Conservation (phyloP, 2,797 vertebrate genomes). For the Balearica regulorum region DNA sequence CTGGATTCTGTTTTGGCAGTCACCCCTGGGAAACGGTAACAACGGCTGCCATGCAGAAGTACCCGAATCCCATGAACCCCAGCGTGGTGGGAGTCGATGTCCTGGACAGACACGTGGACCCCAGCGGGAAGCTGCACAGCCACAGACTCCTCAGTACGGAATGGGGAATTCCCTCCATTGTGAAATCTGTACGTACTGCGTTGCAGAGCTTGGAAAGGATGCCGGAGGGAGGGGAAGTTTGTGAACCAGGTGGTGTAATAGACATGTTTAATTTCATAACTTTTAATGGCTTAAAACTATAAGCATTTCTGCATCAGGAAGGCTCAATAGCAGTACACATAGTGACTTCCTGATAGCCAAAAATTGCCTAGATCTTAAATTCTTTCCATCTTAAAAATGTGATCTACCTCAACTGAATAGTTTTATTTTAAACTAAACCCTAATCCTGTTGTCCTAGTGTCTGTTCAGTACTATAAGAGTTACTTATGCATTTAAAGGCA, state of each 20-base stretch:
- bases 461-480: neutral
- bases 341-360: neutral
- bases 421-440: neutral
- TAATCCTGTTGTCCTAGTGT: neutral
- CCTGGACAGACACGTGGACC: slow-evolving; percentile 84
- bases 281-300: neutral
- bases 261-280: rapidly evolving
- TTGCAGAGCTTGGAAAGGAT: neutral
- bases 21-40: slow-evolving; percentile 98
- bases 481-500: neutral
- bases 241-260: neutral
- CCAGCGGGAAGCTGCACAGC: slow-evolving; percentile 88
- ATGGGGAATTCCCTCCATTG: slow-evolving; percentile 94
- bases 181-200: slow-evolving; percentile 84
- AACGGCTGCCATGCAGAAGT: slow-evolving; percentile 97
- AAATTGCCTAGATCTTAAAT: neutral
- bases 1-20: slow-evolving; percentile 65
- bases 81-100: slow-evolving; percentile 95
- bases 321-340: neutral
- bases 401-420: neutral
- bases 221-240: neutral
- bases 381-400: neutral
- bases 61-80: slow-evolving; percentile 98
- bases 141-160: slow-evolving; percentile 93
- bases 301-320: neutral